phyloP scores from a whole-genome alignment of 2,888 invertebrate species.

The Amblyjoppa fuscipennis region DNA sequence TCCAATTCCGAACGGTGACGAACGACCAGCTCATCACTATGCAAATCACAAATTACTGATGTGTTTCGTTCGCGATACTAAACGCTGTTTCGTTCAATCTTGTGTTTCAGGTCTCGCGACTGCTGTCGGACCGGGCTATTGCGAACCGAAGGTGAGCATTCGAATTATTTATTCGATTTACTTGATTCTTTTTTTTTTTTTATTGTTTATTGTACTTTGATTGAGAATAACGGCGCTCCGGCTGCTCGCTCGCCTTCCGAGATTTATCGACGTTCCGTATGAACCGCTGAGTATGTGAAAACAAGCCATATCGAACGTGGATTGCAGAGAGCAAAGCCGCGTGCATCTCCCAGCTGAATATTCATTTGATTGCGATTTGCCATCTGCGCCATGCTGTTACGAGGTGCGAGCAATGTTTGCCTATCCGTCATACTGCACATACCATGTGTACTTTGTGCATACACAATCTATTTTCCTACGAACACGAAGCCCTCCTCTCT shows the following conservation, averaged over 20 bases:
- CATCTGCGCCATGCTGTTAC: background rate
- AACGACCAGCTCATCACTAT: background rate
- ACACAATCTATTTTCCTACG: conserved; percentile 15
- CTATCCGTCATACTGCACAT: conserved; percentile 1
- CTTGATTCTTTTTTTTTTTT: background rate
- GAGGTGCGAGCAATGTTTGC: conserved; percentile 23
- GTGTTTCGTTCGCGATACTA: background rate
- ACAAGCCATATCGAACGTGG: background rate
- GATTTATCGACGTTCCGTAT: background rate
- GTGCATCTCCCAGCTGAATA: conserved; percentile 4
- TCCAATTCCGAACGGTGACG: conserved; percentile 18
- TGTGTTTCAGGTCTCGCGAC: conserved; percentile 78
- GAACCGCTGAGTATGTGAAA: background rate
- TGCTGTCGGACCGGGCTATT: conserved; percentile 76
- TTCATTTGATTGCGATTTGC: conserved; percentile 30
- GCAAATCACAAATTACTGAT: background rate
- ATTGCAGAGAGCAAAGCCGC: background rate
- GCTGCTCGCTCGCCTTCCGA: background rate
- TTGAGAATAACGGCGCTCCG: background rate
- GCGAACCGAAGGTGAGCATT: conserved; percentile 78
- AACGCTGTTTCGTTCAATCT: conserved; percentile 42
- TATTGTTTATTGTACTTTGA: conserved; percentile 18
- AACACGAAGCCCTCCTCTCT: background rate
- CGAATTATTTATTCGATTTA: background rate
- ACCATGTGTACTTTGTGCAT: background rate